These are phyloP conservation scores for Coenonympha glycerion DNA, from an alignment of 2,888 invertebrate species.

Conservation along the genomic window DNA sequence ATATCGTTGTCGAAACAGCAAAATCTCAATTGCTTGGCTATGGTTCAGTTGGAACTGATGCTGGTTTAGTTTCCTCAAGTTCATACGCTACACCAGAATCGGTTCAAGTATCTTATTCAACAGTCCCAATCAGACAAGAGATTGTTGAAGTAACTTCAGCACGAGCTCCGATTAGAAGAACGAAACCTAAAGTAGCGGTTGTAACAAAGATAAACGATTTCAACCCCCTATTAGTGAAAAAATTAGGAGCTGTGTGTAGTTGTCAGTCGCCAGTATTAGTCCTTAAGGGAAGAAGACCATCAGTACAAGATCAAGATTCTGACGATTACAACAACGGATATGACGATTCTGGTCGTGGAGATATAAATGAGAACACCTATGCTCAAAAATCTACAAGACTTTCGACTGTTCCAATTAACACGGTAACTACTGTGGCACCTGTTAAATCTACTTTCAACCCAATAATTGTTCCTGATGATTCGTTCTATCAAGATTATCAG, in stretches of 20 bases:
- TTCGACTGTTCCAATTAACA: conserved; percentile 32
- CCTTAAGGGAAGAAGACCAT: conserved; percentile 66
- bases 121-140: conserved; percentile 54
- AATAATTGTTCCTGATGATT: conserved; percentile 70
- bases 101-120: conserved; percentile 32
- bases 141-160: conserved; percentile 58
- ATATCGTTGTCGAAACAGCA: conserved; percentile 61
- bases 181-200: conserved; percentile 72
- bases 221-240: conserved; percentile 81
- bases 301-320: conserved; percentile 37
- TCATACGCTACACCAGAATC: conserved; percentile 50
- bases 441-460: conserved; percentile 63
- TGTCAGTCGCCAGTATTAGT: conserved; percentile 77
- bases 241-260: conserved; percentile 84
- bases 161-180: conserved; percentile 45
- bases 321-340: conserved; percentile 50
- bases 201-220: conserved; percentile 83
- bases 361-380: conserved; percentile 45
- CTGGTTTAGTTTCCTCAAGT: conserved; percentile 55
- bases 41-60: conserved; percentile 65
- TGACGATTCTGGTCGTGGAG: conserved; percentile 48
- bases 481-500: conserved; percentile 64
- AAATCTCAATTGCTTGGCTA: conserved; percentile 65
- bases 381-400: conserved; percentile 44
- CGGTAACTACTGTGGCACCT: conserved; percentile 45